Base-by-base conservation (phyloP, 2,797 vertebrate species). In the Okamejei kenojei region DNA sequence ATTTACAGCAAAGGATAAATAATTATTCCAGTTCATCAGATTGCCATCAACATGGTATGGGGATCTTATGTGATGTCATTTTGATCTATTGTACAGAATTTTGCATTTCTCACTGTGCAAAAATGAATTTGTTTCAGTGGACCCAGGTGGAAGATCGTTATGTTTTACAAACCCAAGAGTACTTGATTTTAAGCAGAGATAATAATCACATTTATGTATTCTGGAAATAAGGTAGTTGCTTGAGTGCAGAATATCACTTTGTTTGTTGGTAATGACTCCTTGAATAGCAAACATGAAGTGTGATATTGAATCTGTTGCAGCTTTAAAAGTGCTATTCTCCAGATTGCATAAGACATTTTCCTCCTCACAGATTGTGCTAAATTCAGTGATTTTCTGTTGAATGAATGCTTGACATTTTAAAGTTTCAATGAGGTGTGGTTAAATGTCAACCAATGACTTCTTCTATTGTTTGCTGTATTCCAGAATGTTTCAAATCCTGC, bases 401-500 rank as follows among this genome's bases (percentile, higher is more conserved):
- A 9, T 10, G 13, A n/a, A 61, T 82, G 32, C 38, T 76, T n/a
- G 81, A 23, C 8, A 26, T 26, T 93, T 6, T 80, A 21, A 92
- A 2, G 80, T 58, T 61, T 61, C 13, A 32, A 19, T 63, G 82
- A 88, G 32, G n/a, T 65, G 13, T 74, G 38, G 92, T 38, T 61
- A 26, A 93, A 93, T 68, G 29, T 35, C 15, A 93, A 9, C 92
- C 19, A 61, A 0, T 35, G 17, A 32, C 23, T 0, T 90, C 90
- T 94, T 84, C 63, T 17, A 19, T 77, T 71, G 58, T 54, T 71
- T 81, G 82, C 23, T 93, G n/a, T 93, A 15, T 93, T 82, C 11
- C 94, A 99, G 99, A 98, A 76, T 99, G 98, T 94, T 98, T 97
- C 95, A 96, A 96, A 93, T 97, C 98, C 0, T 99, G 99, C 7